These are phyloP conservation scores for Chromis chromis DNA, from an alignment of 2,797 vertebrate genomes.

Conservation along the genomic window DNA sequence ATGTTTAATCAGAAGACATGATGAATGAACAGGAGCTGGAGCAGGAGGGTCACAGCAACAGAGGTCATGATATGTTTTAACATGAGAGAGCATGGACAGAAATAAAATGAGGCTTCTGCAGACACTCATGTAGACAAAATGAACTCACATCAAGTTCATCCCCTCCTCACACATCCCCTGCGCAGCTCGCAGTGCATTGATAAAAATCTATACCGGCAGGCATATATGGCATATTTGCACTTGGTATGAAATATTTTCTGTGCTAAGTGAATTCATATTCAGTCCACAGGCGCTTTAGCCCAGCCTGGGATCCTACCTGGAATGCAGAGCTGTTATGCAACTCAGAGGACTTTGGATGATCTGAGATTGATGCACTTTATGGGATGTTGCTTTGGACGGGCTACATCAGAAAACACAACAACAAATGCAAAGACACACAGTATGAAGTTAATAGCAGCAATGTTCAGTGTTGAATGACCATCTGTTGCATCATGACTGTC, in stretches of 20 bases:
- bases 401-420: slow-evolving; percentile 15
- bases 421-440: not conserved
- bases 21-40: slow-evolving; percentile 5
- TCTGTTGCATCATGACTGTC: not conserved
- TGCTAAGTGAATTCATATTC: slow-evolving; percentile 6
- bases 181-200: slow-evolving; percentile 6
- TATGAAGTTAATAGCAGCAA: not conserved
- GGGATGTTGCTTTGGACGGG: slow-evolving; percentile 19
- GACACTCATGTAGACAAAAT: not conserved
- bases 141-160: slow-evolving; percentile 25
- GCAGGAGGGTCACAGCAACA: not conserved
- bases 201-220: slow-evolving; percentile 34
- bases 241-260: not conserved
- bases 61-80: slow-evolving; percentile 25
- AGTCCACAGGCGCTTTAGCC: slow-evolving; percentile 37
- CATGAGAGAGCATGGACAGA: not conserved
- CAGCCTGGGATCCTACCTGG: slow-evolving; percentile 61
- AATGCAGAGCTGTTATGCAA: slow-evolving; percentile 67
- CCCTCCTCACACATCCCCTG: not conserved
- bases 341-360: slow-evolving; percentile 55
- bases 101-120: not conserved
- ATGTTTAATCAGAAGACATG: slow-evolving; percentile 7
- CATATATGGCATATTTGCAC: slow-evolving; percentile 17
- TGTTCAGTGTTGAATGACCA: not conserved
- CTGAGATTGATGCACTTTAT: slow-evolving; percentile 49